Base-by-base conservation (phyloP, 1,140 invertebrate genomes). In the Saccostrea glomerata region DNA sequence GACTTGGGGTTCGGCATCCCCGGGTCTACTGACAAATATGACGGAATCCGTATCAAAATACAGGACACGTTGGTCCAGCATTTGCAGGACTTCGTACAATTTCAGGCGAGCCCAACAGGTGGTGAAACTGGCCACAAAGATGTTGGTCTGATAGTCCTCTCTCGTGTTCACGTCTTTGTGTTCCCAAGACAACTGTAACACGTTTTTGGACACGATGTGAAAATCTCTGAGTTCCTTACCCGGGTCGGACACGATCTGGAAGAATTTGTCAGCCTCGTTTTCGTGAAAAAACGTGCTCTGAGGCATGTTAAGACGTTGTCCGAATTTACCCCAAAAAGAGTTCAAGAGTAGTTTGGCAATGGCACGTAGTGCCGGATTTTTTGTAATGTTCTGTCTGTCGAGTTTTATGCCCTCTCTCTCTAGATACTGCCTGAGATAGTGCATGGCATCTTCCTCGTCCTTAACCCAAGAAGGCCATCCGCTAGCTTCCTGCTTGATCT, bases 41-140 rank as follows among this genome's bases (percentile, higher is more conserved):
- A 91, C 84, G 54, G 73, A 83, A 70, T 95, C 95, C 4, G 95
- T 96, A 88, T 95, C 95, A 54, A 90, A 94, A 88, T 96, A 95
- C 4, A 95, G 84, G 5, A 93, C 93, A 55, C 92, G 82, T 1
- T 90, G 63, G 25, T 89, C 91, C 17, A 95, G 82, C 55, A 89
- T 86, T 90, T 95, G 91, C 17, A 95, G 86, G 84, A 93, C 92
- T 23, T 85, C 77, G 85, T 95, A 95, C 4, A 95, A 90, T 89
- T 94, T 92, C 12, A 95, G 86, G 2, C 95, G 86, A 0, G 94
- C 95, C 84, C 94, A 93, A 15, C 94, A 92, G 1, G 95, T 95
- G 2, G 93, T 94, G 84, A 93, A 95, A 0, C 91, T 92, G 6
- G 94, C 94, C 2, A 95, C 89, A 12, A 93, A 89, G 7, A 95